These are phyloP conservation scores for Plusia festucae DNA, from an alignment of 2,888 invertebrate genomes.

Conservation along the genomic window DNA sequence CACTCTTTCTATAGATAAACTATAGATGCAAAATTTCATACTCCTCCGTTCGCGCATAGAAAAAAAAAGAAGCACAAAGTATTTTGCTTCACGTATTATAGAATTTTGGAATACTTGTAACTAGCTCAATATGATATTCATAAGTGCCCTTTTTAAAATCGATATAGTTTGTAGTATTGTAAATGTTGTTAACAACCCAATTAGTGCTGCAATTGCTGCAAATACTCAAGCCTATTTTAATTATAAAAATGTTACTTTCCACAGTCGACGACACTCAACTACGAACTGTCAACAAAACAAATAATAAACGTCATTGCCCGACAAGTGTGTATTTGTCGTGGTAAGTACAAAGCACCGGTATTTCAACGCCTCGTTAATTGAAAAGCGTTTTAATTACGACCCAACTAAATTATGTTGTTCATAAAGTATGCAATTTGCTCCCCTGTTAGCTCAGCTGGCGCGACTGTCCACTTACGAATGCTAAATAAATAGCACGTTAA, in stretches of 20 bases:
- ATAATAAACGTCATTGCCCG: slow-evolving; percentile 24
- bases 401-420: slow-evolving; percentile 60
- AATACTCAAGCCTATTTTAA: not conserved
- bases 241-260: not conserved
- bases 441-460: slow-evolving; percentile 48
- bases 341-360: slow-evolving; percentile 51
- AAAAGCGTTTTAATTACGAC: slow-evolving; percentile 67
- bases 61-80: too few species aligned
- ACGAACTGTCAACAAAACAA: slow-evolving; percentile 45
- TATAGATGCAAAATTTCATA: too few species aligned
- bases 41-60: too few species aligned
- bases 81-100: too few species aligned
- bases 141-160: too few species aligned
- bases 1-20: too few species aligned
- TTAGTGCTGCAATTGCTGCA: not conserved
- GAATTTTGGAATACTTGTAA: too few species aligned
- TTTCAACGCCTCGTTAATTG: slow-evolving; percentile 59
- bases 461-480: slow-evolving; percentile 45
- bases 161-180: too few species aligned
- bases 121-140: too few species aligned
- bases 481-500: slow-evolving; percentile 34
- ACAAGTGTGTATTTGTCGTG: slow-evolving; percentile 11
- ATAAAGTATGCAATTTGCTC: slow-evolving; percentile 60
- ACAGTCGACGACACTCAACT: slow-evolving; percentile 17
- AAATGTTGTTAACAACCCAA: not conserved